These are phyloP conservation scores for Malacosoma neustria DNA, from an alignment of 2,888 invertebrate species.

Conservation along the genomic window DNA sequence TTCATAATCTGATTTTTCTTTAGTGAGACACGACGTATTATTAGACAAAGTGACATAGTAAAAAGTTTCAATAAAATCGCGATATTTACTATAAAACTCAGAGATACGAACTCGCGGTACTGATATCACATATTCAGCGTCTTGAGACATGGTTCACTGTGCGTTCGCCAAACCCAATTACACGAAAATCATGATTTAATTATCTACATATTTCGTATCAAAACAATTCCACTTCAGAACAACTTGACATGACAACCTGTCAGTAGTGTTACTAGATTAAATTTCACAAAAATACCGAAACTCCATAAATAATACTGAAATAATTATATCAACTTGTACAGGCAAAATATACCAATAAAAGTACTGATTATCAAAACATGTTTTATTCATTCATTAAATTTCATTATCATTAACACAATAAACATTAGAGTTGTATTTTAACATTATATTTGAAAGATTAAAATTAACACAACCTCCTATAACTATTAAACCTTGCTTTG, in stretches of 20 bases:
- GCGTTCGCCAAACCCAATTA: constrained; percentile 26
- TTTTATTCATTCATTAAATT: too few species aligned
- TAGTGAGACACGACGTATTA: constrained; percentile 41
- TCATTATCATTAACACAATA: too few species aligned
- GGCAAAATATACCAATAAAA: too few species aligned
- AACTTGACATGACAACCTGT: constrained; percentile 23
- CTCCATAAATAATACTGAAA: too few species aligned
- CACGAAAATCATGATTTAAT: constrained; percentile 39
- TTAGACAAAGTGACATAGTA: constrained; percentile 65
- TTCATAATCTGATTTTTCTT: constrained; percentile 52
- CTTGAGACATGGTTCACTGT: constrained; percentile 55
- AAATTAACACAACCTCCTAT: too few species aligned
- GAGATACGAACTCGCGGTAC: constrained; percentile 57
- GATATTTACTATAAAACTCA: constrained; percentile 60
- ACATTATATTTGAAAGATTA: too few species aligned
- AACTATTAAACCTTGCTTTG: too few species aligned
- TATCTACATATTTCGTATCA: constrained; percentile 55
- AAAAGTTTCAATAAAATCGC: constrained; percentile 68
- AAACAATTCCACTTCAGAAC: constrained; percentile 32
- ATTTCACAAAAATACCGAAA: too few species aligned
- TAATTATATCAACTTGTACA: too few species aligned
- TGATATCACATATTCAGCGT: constrained; percentile 50
- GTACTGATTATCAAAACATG: too few species aligned
- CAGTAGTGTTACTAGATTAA: too few species aligned
- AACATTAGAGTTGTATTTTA: too few species aligned